Evolutionary conservation across 2,113 vertebrate species (phyloP).

Genomic region (Sakesphorus luctuosus): DNA sequence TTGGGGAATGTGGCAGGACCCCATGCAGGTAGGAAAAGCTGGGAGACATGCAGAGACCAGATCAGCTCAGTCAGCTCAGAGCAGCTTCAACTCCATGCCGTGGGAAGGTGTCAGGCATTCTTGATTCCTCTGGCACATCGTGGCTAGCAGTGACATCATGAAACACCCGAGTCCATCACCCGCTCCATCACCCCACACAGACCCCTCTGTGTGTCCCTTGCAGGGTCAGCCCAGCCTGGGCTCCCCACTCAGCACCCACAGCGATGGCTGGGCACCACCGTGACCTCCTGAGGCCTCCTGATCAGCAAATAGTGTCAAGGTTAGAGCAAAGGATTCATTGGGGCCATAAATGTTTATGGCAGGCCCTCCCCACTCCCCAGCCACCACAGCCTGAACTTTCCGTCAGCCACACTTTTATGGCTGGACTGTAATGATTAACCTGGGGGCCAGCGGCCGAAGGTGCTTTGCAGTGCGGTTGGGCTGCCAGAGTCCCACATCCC

Average conservation of each 20-base stretch:
- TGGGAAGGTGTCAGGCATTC: not conserved
- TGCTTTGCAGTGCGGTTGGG: accelerated
- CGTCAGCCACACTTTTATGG: constrained; percentile 75
- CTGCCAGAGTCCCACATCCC: accelerated
- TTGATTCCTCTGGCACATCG: not conserved
- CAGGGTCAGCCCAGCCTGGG: accelerated
- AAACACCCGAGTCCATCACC: accelerated
- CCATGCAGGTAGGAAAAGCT: not conserved
- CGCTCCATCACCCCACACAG: not conserved
- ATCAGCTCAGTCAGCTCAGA: not conserved
- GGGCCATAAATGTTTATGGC: constrained; percentile 65
- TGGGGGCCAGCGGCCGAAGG: not conserved
- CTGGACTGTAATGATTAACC: constrained; percentile 75
- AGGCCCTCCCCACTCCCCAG: constrained; percentile 14
- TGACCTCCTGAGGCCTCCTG: constrained; percentile 59
- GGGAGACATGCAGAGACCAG: accelerated
- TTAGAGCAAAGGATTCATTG: constrained; percentile 68
- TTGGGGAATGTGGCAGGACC: not conserved
- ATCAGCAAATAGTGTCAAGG: constrained; percentile 73
- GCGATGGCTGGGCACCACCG: not conserved
- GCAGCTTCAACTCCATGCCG: accelerated
- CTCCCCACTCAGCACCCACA: not conserved
- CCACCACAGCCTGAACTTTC: constrained; percentile 74
- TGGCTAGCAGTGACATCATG: accelerated
- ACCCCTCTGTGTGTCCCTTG: not conserved